Evolutionary conservation across 1,140 invertebrate genomes (phyloP).

Genomic region (Brachionus manjavacas): DNA sequence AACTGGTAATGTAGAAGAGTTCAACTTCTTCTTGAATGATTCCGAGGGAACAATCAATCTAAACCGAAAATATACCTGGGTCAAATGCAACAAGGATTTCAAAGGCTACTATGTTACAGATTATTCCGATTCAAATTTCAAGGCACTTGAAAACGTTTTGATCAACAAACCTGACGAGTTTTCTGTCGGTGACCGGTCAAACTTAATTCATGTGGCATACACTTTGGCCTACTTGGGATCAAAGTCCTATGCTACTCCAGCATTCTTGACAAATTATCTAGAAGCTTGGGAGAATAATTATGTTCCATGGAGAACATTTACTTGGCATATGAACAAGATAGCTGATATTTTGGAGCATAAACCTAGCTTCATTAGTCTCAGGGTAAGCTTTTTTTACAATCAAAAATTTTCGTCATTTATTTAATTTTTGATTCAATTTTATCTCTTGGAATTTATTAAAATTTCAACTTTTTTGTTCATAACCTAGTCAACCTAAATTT

Average conservation of each 20-base stretch:
- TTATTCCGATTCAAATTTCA: neutral
- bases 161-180: neutral
- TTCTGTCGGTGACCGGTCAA: constrained; percentile 25
- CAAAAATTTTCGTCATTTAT: too few relatives aligned
- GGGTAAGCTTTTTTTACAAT: neutral
- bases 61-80: neutral
- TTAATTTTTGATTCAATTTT: too few relatives aligned
- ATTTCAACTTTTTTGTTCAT: too few relatives aligned
- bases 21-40: neutral
- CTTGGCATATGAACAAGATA: constrained; percentile 37
- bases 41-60: neutral
- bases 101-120: constrained; percentile 32
- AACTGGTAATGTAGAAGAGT: neutral
- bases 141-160: constrained; percentile 12
- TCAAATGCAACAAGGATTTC: constrained; percentile 39
- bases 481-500: too few relatives aligned
- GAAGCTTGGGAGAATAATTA: neutral
- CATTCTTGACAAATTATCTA: constrained; percentile 1
- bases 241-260: neutral
- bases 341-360: constrained; percentile 22
- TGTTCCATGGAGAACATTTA: constrained; percentile 40
- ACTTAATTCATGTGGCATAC: constrained; percentile 31
- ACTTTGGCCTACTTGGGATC: constrained; percentile 1
- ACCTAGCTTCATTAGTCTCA: neutral
- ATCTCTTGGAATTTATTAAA: too few relatives aligned